Base-by-base conservation (phyloP, 2,888 invertebrate genomes). In the Pandemis heparana region DNA sequence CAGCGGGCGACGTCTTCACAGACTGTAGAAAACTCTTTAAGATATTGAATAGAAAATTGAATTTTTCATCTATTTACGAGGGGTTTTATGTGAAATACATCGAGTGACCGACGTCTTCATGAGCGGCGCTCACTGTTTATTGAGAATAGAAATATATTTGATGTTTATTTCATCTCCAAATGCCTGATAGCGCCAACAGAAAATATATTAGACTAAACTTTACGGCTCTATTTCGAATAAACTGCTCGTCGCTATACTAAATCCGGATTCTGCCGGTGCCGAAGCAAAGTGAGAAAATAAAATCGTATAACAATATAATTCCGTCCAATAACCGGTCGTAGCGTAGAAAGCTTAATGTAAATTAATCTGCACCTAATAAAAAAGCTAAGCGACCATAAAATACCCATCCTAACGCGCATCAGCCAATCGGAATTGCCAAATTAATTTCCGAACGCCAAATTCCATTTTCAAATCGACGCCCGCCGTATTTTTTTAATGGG, bases 381-480 rank as follows among this genome's bases (percentile, higher is more conserved):
- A 72, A 39, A 67, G 62, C 67, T 63, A 73, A 63, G 68, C 63
- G 72, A 59, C 72, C 68, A 68, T 73, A 72, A 73, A 65, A 73
- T 46, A 62, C 43, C 67, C 72, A 18, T 56, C 38, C 38, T 38
- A 51, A 53, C 62, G 53, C 62, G 48, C 71, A 61, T 67, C 67
- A 61, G 62, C 72, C 62, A 73, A 73, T 68, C 46, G 43, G 63
- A 61, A 70, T 70, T 64, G 72, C 72, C 63, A 59, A 63, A 73
- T 73, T 63, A 68, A 73, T 73, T 48, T 63, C 23, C 68, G 68
- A 63, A 70, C 41, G 62, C 70, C 75, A 61, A 68, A 77, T 77
- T 74, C 71, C 71, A 75, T 77, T 77, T 77, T 77, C 75, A 77
- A 75, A 77, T 74, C 77, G 74, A 64, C 77, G 75, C 62, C 70